Conservation (phyloP, 2,113 vertebrate genomes). For the Antechinus stuartii region DNA sequence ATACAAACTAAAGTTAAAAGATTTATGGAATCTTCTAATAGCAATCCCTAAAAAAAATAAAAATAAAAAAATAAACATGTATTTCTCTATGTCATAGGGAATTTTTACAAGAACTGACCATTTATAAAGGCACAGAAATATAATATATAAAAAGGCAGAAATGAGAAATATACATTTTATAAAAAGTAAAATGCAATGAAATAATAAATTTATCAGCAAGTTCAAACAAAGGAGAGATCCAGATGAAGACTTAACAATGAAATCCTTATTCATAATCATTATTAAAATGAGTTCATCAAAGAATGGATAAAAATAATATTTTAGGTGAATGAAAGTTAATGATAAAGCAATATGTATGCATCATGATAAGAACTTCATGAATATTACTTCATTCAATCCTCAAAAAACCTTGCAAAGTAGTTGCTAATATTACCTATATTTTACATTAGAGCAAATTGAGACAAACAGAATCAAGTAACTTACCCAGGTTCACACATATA, state of each 20-base stretch:
- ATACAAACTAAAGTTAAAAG: not conserved
- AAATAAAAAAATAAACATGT: not conserved
- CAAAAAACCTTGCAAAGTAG: not conserved
- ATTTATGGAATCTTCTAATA: not conserved
- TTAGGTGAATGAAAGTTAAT: not conserved
- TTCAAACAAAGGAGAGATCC: not conserved
- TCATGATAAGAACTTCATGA: not conserved
- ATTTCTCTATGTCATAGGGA: not conserved
- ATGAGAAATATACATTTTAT: not conserved
- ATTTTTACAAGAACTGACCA: not conserved
- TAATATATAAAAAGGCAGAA: not conserved
- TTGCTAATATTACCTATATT: not conserved
- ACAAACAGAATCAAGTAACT: not conserved
- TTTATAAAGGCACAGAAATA: not conserved
- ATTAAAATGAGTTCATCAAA: not conserved
- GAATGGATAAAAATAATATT: not conserved
- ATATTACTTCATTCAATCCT: not conserved
- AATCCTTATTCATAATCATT: not conserved
- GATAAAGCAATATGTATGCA: not conserved
- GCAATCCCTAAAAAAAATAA: not conserved
- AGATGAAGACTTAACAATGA: not conserved
- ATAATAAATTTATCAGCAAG: not conserved
- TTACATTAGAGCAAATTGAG: not conserved
- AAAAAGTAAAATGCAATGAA: not conserved
- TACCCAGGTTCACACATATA: not conserved